phyloP scores from a whole-genome alignment of 2,888 invertebrate genomes.

The Clitarchus hookeri region DNA sequence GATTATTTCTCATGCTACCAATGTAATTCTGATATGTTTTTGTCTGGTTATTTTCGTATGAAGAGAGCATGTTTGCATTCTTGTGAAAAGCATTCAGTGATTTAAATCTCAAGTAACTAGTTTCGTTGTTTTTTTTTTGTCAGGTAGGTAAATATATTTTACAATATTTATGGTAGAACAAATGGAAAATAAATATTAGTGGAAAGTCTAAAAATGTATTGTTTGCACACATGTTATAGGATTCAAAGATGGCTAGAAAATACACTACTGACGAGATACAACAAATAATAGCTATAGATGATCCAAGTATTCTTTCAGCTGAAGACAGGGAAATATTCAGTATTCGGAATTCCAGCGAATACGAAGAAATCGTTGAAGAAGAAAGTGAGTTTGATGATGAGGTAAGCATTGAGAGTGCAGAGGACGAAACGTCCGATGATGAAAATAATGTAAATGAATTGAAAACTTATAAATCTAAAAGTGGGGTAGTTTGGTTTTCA shows the following conservation, averaged over 20 bases:
- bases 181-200: background rate
- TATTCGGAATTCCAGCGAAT: background rate
- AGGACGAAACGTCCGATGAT: background rate
- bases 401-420: background rate
- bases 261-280: background rate
- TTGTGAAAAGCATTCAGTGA: background rate
- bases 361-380: background rate
- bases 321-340: background rate
- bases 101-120: background rate
- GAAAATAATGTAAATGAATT: background rate
- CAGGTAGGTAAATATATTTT: background rate
- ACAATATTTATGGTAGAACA: background rate
- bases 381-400: background rate
- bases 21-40: background rate
- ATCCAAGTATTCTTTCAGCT: background rate
- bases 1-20: background rate
- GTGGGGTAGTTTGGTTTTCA: background rate
- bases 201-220: background rate
- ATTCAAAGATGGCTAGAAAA: background rate
- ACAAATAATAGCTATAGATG: background rate
- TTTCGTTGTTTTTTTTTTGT: background rate
- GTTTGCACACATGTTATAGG: background rate
- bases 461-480: background rate
- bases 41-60: background rate
- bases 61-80: background rate